Evolutionary conservation across 2,888 invertebrate genomes (phyloP).

Genomic region (Pterostichus niger): DNA sequence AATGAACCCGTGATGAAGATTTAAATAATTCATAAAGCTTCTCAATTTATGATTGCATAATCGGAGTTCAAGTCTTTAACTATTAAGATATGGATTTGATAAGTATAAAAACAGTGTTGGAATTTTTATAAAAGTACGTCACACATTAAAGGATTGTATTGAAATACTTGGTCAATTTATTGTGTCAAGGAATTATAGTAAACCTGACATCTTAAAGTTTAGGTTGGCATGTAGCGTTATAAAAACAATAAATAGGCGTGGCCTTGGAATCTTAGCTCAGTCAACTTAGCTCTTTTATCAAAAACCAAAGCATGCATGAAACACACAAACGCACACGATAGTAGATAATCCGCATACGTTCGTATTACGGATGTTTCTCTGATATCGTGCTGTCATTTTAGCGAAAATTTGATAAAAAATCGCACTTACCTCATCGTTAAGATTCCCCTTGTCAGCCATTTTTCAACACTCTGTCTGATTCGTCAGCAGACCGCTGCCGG

Average conservation of each 20-base stretch:
- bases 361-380: conserved; percentile 1
- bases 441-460: conserved; percentile 75
- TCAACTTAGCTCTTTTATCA: conserved; percentile 60
- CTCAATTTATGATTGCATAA: conserved; percentile 63
- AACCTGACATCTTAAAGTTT: conserved; percentile 57
- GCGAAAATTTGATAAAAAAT: conserved; percentile 61
- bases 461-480: conserved; percentile 69
- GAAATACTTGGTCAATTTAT: conserved; percentile 52
- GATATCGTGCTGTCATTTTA: conserved; percentile 55
- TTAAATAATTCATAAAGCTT: conserved; percentile 48
- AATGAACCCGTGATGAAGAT: conserved; percentile 20
- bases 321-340: conserved; percentile 14
- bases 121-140: conserved; percentile 41
- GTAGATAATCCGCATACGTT: conserved; percentile 7
- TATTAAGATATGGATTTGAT: conserved; percentile 58
- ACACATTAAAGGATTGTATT: conserved; percentile 20
- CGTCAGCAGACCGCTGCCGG: conserved; percentile 67
- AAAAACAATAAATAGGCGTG: conserved; percentile 74
- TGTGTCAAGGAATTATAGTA: conserved; percentile 56
- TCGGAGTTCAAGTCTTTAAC: conserved; percentile 32
- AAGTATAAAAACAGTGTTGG: conserved; percentile 42
- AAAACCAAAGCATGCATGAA: conserved; percentile 54
- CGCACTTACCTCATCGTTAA: conserved; percentile 75
- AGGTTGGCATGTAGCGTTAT: conserved; percentile 63
- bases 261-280: conserved; percentile 71